Evolutionary conservation across 2,113 vertebrate species (phyloP), one percentile per base, ranked within the genome.

Genomic region (Leucoraja erinaceus): DNA sequence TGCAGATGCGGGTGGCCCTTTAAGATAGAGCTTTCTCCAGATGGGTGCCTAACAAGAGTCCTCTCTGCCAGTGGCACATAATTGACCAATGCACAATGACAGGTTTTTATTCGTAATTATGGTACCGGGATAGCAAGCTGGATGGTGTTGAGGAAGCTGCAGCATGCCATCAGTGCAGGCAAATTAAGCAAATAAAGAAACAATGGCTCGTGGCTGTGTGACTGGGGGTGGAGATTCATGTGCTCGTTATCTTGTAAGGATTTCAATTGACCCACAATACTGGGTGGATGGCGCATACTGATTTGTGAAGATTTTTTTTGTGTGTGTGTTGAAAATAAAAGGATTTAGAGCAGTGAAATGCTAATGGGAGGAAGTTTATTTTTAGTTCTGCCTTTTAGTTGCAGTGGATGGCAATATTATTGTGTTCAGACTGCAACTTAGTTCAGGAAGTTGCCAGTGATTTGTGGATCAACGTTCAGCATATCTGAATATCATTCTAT

Each of bases 51-150:
- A 91, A 72, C 59, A 72, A 72, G 38, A 47, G 20, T 70, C 33
- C 31, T 9, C 66, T 72, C 88, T 70, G 88, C 63, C 38, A 28
- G 84, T 66, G 84, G 84, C 47, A 88, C 68, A 72, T 91, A 91
- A 70, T 72, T 70, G 88, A 91, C 88, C 88, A 47, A 91, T 70
- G 88, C 63, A 70, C 18, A 66, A 72, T 91, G 63, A 91, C 88
- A 91, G 88, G 88, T 47, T 91, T 90, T 91, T 91, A 91, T 91
- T 91, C 68, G 66, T 91, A 91, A 91, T 72, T 72, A 72, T 91
- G 88, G 88, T 91, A 70, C 20, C 22, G 66, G 88, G 33, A 70
- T 47, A 91, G 70, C 88, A 68, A 91, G n/a, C 63, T 90, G 86
- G 63, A 38, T 90, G 61, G 56, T 31, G 47, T 22, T 33, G 33